Conservation (phyloP, 2,888 invertebrate genomes). For the Lithophane socia region DNA sequence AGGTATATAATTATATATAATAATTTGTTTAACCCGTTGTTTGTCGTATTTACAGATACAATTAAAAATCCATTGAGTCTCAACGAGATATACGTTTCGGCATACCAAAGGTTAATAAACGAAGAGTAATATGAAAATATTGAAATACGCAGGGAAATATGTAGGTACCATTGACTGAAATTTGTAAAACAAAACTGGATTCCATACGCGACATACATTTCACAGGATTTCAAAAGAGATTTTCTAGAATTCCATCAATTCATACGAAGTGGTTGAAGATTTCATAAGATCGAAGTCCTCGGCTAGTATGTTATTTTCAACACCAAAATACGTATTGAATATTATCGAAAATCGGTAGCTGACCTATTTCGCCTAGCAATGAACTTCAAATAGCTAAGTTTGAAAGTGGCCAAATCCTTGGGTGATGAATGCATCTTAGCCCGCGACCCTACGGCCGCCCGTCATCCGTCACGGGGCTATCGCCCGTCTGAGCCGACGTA, state of each 20-base stretch:
- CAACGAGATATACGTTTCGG: too few species aligned
- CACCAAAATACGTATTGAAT: not conserved
- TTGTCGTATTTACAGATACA: too few species aligned
- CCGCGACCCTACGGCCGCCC: conserved; percentile 75
- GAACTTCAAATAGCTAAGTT: conserved; percentile 51
- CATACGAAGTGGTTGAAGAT: not conserved
- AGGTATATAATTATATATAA: too few species aligned
- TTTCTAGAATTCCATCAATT: not conserved
- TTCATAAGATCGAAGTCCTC: not conserved
- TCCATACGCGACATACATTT: not conserved
- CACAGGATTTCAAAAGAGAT: not conserved
- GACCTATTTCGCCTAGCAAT: conserved; percentile 32
- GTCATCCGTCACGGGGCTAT: conserved; percentile 84
- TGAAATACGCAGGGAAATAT: not conserved
- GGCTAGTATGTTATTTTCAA: not conserved
- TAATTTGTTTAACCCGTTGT: too few species aligned
- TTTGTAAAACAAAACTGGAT: not conserved
- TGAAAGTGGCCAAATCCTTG: conserved; percentile 66
- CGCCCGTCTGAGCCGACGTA: conserved; percentile 80
- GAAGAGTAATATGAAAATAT: not conserved
- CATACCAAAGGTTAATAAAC: too few species aligned
- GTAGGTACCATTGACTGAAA: not conserved
- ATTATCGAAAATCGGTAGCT: conserved; percentile 14
- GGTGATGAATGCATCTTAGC: conserved; percentile 81
- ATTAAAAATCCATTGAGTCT: too few species aligned